A percentile compares a stretch with the other conserved stretches of the same genome.
Evolutionary conservation across 2,888 invertebrate species (phyloP).

Genomic region (Sphaerophoria taeniata): DNA sequence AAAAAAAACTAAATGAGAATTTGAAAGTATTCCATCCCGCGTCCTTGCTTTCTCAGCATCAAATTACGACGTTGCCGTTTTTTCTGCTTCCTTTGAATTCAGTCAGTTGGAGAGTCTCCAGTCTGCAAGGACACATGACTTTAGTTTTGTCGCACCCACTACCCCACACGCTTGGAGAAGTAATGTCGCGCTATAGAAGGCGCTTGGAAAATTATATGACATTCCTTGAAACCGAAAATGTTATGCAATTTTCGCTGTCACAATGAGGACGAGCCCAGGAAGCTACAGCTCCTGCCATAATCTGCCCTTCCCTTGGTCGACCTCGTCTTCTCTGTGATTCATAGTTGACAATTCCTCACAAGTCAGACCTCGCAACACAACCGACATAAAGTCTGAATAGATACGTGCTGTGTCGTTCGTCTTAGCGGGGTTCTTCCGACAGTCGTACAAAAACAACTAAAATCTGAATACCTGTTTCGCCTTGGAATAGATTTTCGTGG

Average conservation of each 20-base stretch:
- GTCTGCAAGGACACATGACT: conserved; percentile 34
- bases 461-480: not conserved
- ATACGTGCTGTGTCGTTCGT: conserved; percentile 21
- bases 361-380: conserved; percentile 14
- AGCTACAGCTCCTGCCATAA: not conserved
- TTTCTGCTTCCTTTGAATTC: not conserved
- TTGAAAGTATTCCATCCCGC: conserved; percentile 8
- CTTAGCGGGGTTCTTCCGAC: conserved; percentile 9
- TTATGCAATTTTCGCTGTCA: conserved; percentile 47
- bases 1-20: conserved; percentile 4
- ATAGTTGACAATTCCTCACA: conserved; percentile 38
- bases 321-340: conserved; percentile 11
- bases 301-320: not conserved
- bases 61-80: conserved; percentile 42
- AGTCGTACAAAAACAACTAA: not conserved
- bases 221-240: conserved; percentile 49
- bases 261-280: conserved; percentile 17
- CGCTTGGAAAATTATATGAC: conserved; percentile 42
- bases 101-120: conserved; percentile 23
- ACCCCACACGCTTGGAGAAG: conserved; percentile 5
- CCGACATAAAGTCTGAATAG: conserved; percentile 12
- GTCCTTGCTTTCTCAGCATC: conserved; percentile 22
- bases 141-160: conserved; percentile 17
- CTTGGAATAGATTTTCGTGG: not conserved
- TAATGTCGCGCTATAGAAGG: conserved; percentile 4